phyloP scores from a whole-genome alignment of 53 echinoderm and acorn worm genomes.

The Stichopus horrens region DNA sequence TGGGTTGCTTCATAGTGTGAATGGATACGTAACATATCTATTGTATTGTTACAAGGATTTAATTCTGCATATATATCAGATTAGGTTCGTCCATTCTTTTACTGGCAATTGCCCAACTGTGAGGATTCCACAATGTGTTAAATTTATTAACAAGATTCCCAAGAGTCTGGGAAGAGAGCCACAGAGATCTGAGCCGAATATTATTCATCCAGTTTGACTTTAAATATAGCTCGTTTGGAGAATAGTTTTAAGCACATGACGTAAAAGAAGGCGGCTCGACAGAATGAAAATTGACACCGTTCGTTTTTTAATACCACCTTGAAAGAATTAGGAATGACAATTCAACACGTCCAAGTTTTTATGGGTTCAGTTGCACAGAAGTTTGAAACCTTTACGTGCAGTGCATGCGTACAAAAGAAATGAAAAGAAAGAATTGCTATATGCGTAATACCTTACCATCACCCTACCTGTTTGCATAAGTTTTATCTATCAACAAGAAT shows the following conservation, averaged over 20 bases:
- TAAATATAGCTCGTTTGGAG: not conserved
- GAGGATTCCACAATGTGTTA: not conserved
- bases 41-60: no score
- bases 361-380: not conserved
- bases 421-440: not conserved
- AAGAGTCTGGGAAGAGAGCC: not conserved
- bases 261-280: not conserved
- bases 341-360: constrained; percentile 2
- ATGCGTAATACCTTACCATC: not conserved
- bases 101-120: not conserved
- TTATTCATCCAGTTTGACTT: not conserved
- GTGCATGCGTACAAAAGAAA: not conserved
- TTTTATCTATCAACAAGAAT: not conserved
- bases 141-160: no score
- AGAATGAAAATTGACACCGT: constrained; percentile 14
- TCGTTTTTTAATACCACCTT: not conserved
- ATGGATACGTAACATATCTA: no score
- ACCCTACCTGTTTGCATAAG: not conserved
- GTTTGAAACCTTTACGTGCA: not conserved
- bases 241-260: not conserved
- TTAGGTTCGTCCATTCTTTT: not conserved
- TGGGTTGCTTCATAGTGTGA: no score
- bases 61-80: not conserved
- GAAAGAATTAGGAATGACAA: not conserved
- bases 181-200: not conserved